A percentile compares a stretch with the other conserved stretches of the same genome.
phyloP scores from a whole-genome alignment of 2,113 vertebrate genomes.

The Nicator chloris region DNA sequence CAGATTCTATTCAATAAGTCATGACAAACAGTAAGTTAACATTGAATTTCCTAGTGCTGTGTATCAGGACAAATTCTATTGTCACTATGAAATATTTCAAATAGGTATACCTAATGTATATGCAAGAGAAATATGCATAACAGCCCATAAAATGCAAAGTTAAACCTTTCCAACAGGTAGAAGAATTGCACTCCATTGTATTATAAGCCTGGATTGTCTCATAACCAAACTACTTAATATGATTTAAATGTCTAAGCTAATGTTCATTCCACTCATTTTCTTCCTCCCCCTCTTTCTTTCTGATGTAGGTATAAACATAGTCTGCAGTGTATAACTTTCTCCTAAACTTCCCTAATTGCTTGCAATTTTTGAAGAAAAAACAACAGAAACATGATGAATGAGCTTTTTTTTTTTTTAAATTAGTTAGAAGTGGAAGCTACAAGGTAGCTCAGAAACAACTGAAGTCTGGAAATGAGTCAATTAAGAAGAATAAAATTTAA shows the following conservation, averaged over 20 bases:
- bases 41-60: not conserved
- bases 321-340: not conserved
- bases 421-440: not conserved
- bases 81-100: not conserved
- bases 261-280: not conserved
- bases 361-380: not conserved
- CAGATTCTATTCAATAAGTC: not conserved
- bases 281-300: not conserved
- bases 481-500: not conserved
- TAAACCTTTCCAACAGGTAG: not conserved
- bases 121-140: not conserved
- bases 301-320: not conserved
- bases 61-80: not conserved
- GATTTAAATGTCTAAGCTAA: not conserved
- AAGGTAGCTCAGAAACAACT: not conserved
- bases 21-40: not conserved
- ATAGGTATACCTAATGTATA: not conserved
- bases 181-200: not conserved
- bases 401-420: too few relatives aligned
- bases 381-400: not conserved
- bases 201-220: not conserved
- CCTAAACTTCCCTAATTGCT: not conserved
- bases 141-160: not conserved
- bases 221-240: not conserved
- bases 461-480: not conserved